phyloP scores from a whole-genome alignment of 2,797 vertebrate genomes.

The Halcyon badia region DNA sequence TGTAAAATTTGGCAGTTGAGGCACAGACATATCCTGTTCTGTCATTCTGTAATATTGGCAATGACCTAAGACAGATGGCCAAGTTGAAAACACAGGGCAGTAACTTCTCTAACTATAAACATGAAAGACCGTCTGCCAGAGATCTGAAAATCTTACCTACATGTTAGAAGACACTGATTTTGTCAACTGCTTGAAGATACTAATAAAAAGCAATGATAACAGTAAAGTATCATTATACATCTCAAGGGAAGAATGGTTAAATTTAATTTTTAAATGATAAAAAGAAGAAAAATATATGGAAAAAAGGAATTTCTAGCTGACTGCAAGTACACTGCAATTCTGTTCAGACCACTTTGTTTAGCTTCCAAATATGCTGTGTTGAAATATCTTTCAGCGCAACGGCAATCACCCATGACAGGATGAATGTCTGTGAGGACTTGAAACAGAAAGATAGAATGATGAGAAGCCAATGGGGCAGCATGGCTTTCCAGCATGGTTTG shows the following conservation, averaged over 20 bases:
- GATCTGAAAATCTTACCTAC: background rate
- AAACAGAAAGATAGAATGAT: background rate
- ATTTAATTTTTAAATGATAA: background rate
- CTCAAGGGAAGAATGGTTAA: background rate
- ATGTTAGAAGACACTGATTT: background rate
- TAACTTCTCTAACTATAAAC: background rate
- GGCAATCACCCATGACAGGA: background rate
- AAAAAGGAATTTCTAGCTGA: background rate
- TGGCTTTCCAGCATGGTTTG: background rate
- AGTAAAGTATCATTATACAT: background rate
- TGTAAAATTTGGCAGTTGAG: background rate
- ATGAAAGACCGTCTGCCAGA: background rate
- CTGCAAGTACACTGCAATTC: background rate
- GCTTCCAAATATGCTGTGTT: constrained; percentile 3
- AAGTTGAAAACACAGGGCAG: background rate
- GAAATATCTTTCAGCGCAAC: constrained; percentile 6
- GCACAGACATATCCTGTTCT: background rate
- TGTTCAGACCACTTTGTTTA: background rate
- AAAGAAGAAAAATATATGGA: background rate
- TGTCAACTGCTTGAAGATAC: background rate
- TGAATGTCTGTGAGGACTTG: background rate
- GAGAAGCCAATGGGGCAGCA: background rate
- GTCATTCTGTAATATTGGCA: background rate
- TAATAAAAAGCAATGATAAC: background rate
- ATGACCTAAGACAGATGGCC: background rate